Conservation (phyloP, 2,797 vertebrate species). For the Acropternis orthonyx region DNA sequence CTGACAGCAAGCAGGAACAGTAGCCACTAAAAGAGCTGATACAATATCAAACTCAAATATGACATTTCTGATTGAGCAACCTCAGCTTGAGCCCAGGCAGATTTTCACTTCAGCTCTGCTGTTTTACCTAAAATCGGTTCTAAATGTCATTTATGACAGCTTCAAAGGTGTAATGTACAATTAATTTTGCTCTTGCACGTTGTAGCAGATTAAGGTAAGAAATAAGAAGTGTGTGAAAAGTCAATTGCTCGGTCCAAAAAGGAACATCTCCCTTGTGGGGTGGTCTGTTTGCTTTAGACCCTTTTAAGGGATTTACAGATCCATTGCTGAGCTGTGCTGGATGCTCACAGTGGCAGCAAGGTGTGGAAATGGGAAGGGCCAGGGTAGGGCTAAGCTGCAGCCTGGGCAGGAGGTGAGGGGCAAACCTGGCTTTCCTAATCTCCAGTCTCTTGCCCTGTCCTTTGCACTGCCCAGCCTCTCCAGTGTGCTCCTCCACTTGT, state of each 20-base stretch:
- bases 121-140: background rate
- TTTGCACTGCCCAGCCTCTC: background rate
- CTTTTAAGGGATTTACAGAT: background rate
- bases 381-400: background rate
- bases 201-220: background rate
- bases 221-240: background rate
- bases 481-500: background rate
- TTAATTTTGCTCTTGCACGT: background rate
- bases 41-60: background rate
- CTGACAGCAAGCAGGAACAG: background rate
- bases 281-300: background rate
- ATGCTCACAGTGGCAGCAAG: background rate
- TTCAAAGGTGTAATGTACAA: background rate
- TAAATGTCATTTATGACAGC: background rate
- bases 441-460: background rate
- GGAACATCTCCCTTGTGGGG: background rate
- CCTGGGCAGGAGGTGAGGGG: background rate
- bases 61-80: background rate
- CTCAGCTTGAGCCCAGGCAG: background rate
- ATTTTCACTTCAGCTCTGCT: background rate
- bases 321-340: background rate
- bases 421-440: background rate
- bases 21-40: background rate
- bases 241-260: background rate
- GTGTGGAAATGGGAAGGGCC: background rate